phyloP scores from a whole-genome alignment of 2,797 vertebrate genomes.

The Luscinia luscinia region DNA sequence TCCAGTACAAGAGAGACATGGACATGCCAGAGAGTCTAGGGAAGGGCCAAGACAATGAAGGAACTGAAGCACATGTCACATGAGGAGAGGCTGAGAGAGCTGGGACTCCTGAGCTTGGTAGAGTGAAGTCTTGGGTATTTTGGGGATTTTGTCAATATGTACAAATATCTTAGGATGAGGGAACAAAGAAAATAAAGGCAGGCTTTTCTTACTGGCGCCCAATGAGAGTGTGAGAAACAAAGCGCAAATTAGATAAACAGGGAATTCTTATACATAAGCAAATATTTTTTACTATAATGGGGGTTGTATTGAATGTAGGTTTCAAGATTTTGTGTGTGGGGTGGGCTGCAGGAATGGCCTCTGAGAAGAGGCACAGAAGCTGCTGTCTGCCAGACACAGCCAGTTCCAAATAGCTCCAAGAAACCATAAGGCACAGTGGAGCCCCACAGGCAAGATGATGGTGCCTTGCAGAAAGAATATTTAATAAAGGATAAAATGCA shows the following conservation, averaged over 20 bases:
- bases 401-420: not conserved
- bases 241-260: not conserved
- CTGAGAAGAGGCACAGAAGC: not conserved
- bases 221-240: not conserved
- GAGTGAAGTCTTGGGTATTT: not conserved
- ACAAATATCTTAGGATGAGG: not conserved
- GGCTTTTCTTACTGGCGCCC: not conserved
- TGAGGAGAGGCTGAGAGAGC: not conserved
- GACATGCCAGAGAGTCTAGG: no score
- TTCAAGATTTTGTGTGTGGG: not conserved
- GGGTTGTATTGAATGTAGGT: not conserved
- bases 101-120: not conserved
- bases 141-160: not conserved
- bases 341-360: not conserved
- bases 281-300: not conserved
- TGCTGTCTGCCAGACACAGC: not conserved
- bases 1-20: not conserved
- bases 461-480: not conserved
- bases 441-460: not conserved
- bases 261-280: not conserved
- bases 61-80: not conserved
- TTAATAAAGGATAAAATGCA: not conserved
- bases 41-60: not conserved
- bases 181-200: not conserved
- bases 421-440: fast-evolving